A percentile compares a stretch with the other conserved stretches of the same genome.
phyloP scores from a whole-genome alignment of 2,797 vertebrate species.

The Rhabdophis nuchalis region DNA sequence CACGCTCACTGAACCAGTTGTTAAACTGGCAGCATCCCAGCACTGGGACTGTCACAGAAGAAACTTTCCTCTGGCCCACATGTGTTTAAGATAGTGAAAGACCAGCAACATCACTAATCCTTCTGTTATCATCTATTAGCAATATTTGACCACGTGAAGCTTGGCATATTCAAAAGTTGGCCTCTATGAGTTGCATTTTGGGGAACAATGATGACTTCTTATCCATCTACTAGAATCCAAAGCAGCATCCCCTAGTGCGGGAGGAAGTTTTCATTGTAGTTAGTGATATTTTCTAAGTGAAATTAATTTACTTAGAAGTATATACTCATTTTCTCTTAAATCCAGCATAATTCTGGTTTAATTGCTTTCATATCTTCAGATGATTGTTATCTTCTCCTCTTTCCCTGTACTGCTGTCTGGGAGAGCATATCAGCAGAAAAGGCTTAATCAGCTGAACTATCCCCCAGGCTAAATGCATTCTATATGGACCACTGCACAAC shows the following conservation, averaged over 20 bases:
- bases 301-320: constrained; percentile 49
- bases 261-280: not conserved
- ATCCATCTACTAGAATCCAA: not conserved
- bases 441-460: constrained; percentile 36
- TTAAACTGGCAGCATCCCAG: not conserved
- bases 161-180: not conserved
- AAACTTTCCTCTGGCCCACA: not conserved
- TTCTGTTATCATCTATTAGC: not conserved
- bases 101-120: not conserved
- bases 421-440: constrained; percentile 24
- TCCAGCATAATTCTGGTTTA: constrained; percentile 36
- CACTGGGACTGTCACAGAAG: not conserved
- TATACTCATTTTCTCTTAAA: constrained; percentile 45
- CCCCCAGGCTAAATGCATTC: constrained; percentile 42
- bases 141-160: not conserved
- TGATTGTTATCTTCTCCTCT: constrained; percentile 54
- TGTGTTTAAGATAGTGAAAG: not conserved
- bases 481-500: constrained; percentile 31
- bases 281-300: constrained; percentile 30
- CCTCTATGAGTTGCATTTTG: not conserved
- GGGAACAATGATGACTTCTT: not conserved
- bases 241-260: not conserved
- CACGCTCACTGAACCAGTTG: no score
- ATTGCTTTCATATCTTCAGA: constrained; percentile 49
- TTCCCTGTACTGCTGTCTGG: constrained; percentile 35